These are phyloP conservation scores for Ancistrus triradiatus DNA, from an alignment of 2,113 vertebrate species.

Conservation along the genomic window DNA sequence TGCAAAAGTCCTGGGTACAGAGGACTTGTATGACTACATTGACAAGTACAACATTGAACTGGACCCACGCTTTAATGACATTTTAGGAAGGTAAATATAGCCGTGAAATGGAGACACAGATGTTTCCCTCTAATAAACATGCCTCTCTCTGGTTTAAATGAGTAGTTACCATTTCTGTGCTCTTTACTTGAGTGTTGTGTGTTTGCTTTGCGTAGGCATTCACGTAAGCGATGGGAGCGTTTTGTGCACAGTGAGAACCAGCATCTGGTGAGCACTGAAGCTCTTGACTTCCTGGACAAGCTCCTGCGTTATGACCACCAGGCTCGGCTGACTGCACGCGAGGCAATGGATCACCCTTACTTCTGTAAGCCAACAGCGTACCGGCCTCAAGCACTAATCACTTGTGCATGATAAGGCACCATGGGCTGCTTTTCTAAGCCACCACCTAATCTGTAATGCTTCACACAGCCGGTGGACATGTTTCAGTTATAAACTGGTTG, in stretches of 20 bases:
- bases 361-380: slow-evolving; percentile 66
- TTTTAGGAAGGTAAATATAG: slow-evolving; percentile 68
- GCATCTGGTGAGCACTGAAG: slow-evolving; percentile 79
- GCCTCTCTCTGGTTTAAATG: neutral
- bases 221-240: slow-evolving; percentile 80
- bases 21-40: slow-evolving; percentile 75
- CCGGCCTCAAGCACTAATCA: too few species aligned
- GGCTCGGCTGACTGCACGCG: slow-evolving; percentile 75
- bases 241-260: slow-evolving; percentile 85
- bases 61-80: slow-evolving; percentile 75
- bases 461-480: too few species aligned
- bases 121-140: too few species aligned
- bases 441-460: too few species aligned
- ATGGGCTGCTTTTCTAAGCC: too few species aligned
- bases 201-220: slow-evolving; percentile 63
- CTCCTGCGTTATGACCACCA: slow-evolving; percentile 83
- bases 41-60: slow-evolving; percentile 78
- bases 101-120: too few species aligned
- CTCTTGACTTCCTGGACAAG: slow-evolving; percentile 80
- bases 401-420: neutral
- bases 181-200: neutral
- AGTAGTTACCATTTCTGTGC: neutral
- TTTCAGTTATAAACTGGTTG: too few species aligned
- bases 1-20: slow-evolving; percentile 72
- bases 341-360: slow-evolving; percentile 82